Evolutionary conservation across 2,797 vertebrate genomes (phyloP), one percentile per base, ranked within the genome.

Genomic region (Lateolabrax maculatus): DNA sequence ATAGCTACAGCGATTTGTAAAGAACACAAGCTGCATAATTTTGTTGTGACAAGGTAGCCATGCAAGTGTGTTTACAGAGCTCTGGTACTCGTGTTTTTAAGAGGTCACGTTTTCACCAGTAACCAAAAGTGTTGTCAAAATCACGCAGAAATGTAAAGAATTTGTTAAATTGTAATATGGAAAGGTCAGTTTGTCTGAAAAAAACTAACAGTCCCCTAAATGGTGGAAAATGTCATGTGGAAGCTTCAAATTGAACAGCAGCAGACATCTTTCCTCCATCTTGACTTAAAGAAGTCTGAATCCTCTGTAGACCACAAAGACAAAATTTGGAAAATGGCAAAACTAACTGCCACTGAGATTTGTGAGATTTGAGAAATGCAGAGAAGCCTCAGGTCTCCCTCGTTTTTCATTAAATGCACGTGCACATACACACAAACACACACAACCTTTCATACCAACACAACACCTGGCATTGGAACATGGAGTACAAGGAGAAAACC

Each of bases 381-480:
- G 39, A 77, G 52, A 58, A 51, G 63, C 66, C 76, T 57, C 13
- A 37, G 61, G 80, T n/a, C 27, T 77, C 49, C 19, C 31, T 75
- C 53, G 66, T 73, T 74, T 73, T 73, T 84, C 60, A 87, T 85
- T 74, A 80, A 56, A 76, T 36, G 12, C 9, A 65, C 7, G 63
- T n/a, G n/a, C 7, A 58, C 27, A 44, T 31, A 52, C 55, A 43
- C 1, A 71, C 27, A 43, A 18, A 44, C 21, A 57, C 57, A 70
- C 58, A 49, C 11, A 48, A 46, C 41, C 44, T 25, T 69, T 68
- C 31, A 53, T 44, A 62, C 49, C 56, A 64, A 19, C 60, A 68
- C 31, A 64, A 83, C 65, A 79, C 71, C 79, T 87, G 78, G 78
- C n/a, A 34, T 58, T 27, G 49, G 49, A 49, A 73, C 53, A 80